Conservation (phyloP, 2,888 invertebrate genomes). For the Steinernema hermaphroditum region DNA sequence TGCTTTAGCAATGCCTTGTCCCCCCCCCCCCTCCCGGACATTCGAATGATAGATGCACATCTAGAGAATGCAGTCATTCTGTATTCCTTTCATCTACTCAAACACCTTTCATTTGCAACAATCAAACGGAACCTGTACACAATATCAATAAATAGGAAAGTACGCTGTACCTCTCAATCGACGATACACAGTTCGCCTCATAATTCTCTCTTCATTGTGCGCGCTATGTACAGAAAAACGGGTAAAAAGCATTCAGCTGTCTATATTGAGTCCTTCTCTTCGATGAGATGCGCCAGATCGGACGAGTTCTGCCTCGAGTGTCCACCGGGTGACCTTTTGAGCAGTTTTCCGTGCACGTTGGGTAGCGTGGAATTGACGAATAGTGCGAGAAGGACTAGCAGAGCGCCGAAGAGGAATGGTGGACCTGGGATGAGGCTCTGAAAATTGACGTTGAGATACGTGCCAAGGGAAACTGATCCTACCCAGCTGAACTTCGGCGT, state of each 20-base stretch:
- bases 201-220: constrained; percentile 1
- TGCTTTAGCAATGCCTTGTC: too few relatives aligned
- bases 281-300: constrained; percentile 18
- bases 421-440: constrained; percentile 83
- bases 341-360: constrained; percentile 27
- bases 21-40: too few relatives aligned
- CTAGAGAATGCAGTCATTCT: too few relatives aligned
- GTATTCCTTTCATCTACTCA: background rate
- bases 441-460: background rate
- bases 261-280: constrained; percentile 28
- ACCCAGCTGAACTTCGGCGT: constrained; percentile 27
- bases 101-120: background rate
- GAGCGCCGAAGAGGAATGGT: constrained; percentile 94
- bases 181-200: constrained; percentile 1
- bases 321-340: background rate
- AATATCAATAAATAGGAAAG: background rate
- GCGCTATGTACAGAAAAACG: constrained; percentile 26
- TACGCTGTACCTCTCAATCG: too few relatives aligned
- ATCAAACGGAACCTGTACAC: background rate
- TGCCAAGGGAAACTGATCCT: too few relatives aligned
- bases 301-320: constrained; percentile 15
- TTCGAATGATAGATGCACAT: too few relatives aligned
- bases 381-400: constrained; percentile 92
- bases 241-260: background rate
- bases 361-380: constrained; percentile 73